Percentiles rank a stretch among this genome's conserved stretches.
phyloP scores from a whole-genome alignment of 2,888 invertebrate species.

The Piscicola geometra region DNA sequence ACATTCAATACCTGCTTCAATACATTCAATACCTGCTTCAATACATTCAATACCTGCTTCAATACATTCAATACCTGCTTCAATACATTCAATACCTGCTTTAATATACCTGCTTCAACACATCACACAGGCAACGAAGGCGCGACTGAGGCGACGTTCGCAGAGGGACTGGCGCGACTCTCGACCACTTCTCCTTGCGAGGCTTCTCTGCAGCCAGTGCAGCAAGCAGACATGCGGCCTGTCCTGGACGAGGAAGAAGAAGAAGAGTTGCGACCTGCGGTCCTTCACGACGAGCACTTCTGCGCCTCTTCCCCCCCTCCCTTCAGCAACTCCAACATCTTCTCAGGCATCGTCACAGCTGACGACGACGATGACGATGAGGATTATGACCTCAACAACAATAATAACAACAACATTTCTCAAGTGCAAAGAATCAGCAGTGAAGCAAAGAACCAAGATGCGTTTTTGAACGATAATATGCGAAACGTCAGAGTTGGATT shows the following conservation, averaged over 20 bases:
- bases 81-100: too few species aligned
- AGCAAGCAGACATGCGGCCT: not conserved
- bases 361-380: slow-evolving; percentile 13
- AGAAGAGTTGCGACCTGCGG: too few species aligned
- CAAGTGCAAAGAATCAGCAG: not conserved
- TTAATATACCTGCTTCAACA: not conserved
- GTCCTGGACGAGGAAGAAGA: not conserved
- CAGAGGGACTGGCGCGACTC: not conserved
- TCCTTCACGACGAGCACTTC: slow-evolving; percentile 6
- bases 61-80: too few species aligned
- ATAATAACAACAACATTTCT: not conserved
- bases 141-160: not conserved
- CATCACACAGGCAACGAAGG: not conserved
- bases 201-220: not conserved
- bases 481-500: slow-evolving; percentile 19
- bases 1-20: too few species aligned
- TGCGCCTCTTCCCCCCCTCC: not conserved
- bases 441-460: slow-evolving; percentile 12
- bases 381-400: not conserved
- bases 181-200: slow-evolving; percentile 29
- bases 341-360: slow-evolving; percentile 27
- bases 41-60: too few species aligned
- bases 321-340: slow-evolving; percentile 16
- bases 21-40: too few species aligned
- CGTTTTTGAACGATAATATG: not conserved